phyloP scores from a whole-genome alignment of 2,113 vertebrate genomes.

The Salvelinus fontinalis region DNA sequence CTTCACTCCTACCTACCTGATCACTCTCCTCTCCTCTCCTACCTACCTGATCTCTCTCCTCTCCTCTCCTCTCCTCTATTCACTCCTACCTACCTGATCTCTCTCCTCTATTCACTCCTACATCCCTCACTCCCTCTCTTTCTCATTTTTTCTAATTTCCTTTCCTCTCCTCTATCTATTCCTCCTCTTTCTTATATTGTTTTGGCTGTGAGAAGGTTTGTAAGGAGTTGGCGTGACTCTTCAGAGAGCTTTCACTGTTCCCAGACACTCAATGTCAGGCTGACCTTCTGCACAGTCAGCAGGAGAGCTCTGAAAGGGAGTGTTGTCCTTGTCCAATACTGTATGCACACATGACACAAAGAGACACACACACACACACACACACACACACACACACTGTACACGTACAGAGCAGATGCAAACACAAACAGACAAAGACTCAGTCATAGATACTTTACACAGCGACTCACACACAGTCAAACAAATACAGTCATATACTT shows the following conservation, averaged over 20 bases:
- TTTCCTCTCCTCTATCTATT: not conserved
- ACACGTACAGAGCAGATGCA: not conserved
- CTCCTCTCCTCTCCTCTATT: too few species aligned
- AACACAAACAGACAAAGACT: too few species aligned
- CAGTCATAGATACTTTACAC: not conserved
- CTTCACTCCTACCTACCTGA: too few species aligned
- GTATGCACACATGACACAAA: not conserved
- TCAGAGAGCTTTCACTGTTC: conserved; percentile 9
- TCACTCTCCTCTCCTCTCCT: too few species aligned
- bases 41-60: too few species aligned
- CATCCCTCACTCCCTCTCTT: not conserved
- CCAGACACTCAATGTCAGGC: conserved; percentile 55
- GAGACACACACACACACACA: conserved; percentile 15
- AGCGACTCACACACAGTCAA: not conserved
- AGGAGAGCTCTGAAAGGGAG: conserved; percentile 32
- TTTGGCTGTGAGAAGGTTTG: not conserved
- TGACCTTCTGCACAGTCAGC: conserved; percentile 63
- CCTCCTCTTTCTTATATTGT: not conserved
- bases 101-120: not conserved
- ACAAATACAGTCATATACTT: conserved; percentile 13
- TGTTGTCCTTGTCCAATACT: not conserved
- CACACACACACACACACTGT: conserved; percentile 14
- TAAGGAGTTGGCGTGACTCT: conserved; percentile 18
- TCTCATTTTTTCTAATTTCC: too few species aligned
- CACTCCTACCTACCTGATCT: too few species aligned